Evolutionary conservation across 2,113 vertebrate genomes (phyloP).

Genomic region (Catharus fuscescens): DNA sequence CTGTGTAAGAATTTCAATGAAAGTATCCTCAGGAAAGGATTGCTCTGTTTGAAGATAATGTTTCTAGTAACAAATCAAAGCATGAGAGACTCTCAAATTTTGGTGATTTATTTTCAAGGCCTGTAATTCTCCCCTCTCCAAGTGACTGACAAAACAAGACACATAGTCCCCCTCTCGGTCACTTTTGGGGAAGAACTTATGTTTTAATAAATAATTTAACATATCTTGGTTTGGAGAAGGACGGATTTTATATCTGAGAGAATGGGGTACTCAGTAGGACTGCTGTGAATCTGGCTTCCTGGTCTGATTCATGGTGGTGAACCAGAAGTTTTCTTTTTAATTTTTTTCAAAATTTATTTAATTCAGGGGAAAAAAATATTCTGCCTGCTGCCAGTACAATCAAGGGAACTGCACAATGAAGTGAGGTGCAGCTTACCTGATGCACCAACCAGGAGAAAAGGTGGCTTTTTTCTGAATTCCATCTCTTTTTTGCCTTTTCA

Average conservation of each 20-base stretch:
- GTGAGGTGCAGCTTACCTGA: not conserved
- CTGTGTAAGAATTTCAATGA: not conserved
- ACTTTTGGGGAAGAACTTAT: not conserved
- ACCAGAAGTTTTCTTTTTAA: not conserved
- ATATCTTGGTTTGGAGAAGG: not conserved
- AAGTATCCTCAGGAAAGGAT: not conserved
- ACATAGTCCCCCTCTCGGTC: not conserved
- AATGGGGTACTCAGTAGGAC: not conserved
- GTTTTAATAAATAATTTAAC: not conserved
- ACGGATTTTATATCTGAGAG: not conserved
- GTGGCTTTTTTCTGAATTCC: not conserved
- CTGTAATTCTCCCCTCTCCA: not conserved
- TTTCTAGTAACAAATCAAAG: not conserved
- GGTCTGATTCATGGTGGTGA: not conserved
- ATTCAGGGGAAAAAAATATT: accelerated
- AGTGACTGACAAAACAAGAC: accelerated
- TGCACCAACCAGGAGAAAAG: not conserved
- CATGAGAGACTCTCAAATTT: not conserved
- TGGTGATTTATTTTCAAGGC: not conserved
- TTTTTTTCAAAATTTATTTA: not conserved
- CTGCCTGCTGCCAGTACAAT: not conserved
- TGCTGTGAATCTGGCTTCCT: not conserved
- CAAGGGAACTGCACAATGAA: accelerated
- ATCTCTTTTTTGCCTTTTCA: not conserved
- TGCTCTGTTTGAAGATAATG: not conserved